A percentile compares a stretch with the other conserved stretches of the same genome.
Evolutionary conservation across 2,113 vertebrate genomes (phyloP).

Genomic region (Condylura cristata): DNA sequence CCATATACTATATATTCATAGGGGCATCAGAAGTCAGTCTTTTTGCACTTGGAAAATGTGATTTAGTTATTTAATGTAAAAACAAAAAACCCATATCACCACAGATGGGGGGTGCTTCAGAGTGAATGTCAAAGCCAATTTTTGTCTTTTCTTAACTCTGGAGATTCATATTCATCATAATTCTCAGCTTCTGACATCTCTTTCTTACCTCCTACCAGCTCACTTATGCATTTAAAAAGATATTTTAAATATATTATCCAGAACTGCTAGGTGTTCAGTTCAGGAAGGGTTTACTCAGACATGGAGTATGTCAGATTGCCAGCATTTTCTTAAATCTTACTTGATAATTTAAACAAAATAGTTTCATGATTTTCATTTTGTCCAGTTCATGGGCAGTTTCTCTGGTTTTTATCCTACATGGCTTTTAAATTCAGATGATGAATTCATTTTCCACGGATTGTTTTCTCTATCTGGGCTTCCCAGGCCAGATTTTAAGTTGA

Average conservation of each 20-base stretch:
- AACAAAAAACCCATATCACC: neutral
- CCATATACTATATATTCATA: neutral
- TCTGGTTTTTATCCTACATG: neutral
- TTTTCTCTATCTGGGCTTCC: neutral
- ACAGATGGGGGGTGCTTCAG: neutral
- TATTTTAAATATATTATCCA: neutral
- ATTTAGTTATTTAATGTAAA: neutral
- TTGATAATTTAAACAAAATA: neutral
- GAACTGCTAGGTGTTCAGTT: neutral
- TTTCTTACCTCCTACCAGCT: neutral
- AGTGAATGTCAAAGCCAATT: neutral
- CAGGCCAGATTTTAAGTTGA: neutral
- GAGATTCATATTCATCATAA: neutral
- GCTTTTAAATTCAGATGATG: neutral
- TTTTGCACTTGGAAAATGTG: neutral
- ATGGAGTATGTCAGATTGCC: neutral
- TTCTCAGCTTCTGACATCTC: neutral
- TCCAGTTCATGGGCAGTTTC: neutral
- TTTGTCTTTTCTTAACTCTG: neutral
- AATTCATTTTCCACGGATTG: neutral
- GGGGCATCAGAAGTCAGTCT: neutral
- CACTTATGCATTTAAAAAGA: neutral
- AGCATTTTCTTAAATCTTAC: neutral
- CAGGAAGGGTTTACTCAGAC: neutral
- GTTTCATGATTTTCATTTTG: neutral